Conservation (phyloP, 2,888 invertebrate species). For the Caenorhabditis sinica region DNA sequence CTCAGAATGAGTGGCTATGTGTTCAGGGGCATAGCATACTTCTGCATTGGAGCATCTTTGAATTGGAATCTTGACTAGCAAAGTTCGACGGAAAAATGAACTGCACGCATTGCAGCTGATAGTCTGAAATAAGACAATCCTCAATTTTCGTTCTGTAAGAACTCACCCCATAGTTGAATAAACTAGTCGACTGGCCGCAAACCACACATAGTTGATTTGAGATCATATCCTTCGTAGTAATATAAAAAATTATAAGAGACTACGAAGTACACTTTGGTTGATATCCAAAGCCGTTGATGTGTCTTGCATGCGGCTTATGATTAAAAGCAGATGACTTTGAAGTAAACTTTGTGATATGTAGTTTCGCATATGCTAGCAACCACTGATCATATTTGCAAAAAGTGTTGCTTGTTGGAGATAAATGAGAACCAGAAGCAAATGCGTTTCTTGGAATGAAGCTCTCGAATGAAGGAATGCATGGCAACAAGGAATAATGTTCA, state of each 20-base stretch:
- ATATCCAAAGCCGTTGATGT: slow-evolving; percentile 2
- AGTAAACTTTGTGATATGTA: slow-evolving; percentile 2
- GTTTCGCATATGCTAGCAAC: too few relatives aligned
- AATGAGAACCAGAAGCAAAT: background rate
- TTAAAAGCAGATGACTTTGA: background rate
- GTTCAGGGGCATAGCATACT: background rate
- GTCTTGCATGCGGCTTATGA: background rate
- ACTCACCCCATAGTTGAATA: slow-evolving; percentile 26
- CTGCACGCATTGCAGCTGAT: slow-evolving; percentile 8
- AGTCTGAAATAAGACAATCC: background rate
- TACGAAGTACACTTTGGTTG: background rate
- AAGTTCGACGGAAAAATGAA: slow-evolving; percentile 21
- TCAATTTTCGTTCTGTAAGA: too few relatives aligned
- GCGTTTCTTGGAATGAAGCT: background rate
- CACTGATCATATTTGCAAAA: background rate
- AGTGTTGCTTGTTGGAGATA: too few relatives aligned
- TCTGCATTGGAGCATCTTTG: background rate
- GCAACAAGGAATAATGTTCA: too few relatives aligned
- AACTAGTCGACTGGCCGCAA: slow-evolving; percentile 8
- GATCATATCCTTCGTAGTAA: background rate
- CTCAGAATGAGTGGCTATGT: background rate
- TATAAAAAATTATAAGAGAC: background rate
- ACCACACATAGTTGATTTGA: background rate
- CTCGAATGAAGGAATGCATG: too few relatives aligned
- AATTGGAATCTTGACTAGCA: background rate